Percentiles rank a stretch among this genome's conserved stretches.
These are phyloP conservation scores for Diaphora mendica DNA, from an alignment of 2,888 invertebrate genomes.

Conservation along the genomic window DNA sequence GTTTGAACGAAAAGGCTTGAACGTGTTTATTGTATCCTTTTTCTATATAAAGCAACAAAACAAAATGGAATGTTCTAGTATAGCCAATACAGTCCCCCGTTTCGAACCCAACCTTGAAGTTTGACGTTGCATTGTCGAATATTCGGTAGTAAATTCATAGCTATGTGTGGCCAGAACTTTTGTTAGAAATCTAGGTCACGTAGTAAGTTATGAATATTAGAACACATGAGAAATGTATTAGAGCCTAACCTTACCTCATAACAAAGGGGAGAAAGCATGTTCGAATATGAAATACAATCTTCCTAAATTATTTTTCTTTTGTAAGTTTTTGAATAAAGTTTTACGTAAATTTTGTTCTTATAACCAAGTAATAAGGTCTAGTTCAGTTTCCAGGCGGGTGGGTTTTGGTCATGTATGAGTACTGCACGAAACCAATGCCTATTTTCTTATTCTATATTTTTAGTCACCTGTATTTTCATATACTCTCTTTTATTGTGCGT, in stretches of 20 bases:
- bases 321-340: constrained; percentile 20
- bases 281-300: constrained; percentile 49
- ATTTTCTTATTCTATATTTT: constrained; percentile 30
- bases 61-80: constrained; percentile 19
- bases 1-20: constrained; percentile 1
- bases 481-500: constrained; percentile 7
- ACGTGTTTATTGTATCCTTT: constrained; percentile 3
- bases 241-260: constrained; percentile 34
- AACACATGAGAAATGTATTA: constrained; percentile 43
- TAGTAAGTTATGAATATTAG: constrained; percentile 55
- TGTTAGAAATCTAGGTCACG: constrained; percentile 64
- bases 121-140: constrained; percentile 58
- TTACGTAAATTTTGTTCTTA: constrained; percentile 17
- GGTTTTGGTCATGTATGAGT: constrained; percentile 34
- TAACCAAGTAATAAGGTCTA: not conserved
- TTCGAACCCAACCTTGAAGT: constrained; percentile 53
- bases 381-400: constrained; percentile 28
- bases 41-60: constrained; percentile 12
- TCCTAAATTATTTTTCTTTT: constrained; percentile 47
- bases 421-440: constrained; percentile 32
- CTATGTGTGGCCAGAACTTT: constrained; percentile 55
- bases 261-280: constrained; percentile 32
- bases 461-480: constrained; percentile 26
- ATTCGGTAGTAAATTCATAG: constrained; percentile 60
- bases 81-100: constrained; percentile 50